phyloP scores from a whole-genome alignment of 2,888 invertebrate species.

The Drosophila testacea region DNA sequence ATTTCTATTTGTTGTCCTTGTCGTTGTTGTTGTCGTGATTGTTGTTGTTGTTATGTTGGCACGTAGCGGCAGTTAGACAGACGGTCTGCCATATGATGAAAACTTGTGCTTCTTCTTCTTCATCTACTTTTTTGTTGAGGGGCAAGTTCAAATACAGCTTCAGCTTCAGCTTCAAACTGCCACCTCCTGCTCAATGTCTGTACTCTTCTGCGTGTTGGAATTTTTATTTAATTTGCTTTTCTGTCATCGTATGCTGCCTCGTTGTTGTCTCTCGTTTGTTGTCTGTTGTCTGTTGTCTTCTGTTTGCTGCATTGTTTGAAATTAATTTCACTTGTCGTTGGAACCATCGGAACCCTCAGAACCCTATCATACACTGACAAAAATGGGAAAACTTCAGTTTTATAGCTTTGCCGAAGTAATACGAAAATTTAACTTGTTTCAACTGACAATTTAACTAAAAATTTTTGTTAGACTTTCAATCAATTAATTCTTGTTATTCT shows the following conservation, averaged over 20 bases:
- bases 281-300: constrained; percentile 63
- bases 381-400: not conserved
- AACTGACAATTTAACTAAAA: no score
- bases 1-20: constrained; percentile 7
- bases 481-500: no score
- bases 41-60: constrained; percentile 30
- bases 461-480: no score
- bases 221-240: constrained; percentile 76
- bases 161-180: constrained; percentile 14
- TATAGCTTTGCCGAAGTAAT: no score
- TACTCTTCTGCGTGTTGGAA: constrained; percentile 64
- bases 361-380: constrained; percentile 25
- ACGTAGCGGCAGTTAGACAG: constrained; percentile 59
- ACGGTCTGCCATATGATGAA: constrained; percentile 54
- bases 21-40: not conserved
- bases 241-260: constrained; percentile 54
- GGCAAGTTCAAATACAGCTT: constrained; percentile 25
- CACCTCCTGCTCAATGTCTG: constrained; percentile 38
- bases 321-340: constrained; percentile 79
- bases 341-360: constrained; percentile 38
- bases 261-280: constrained; percentile 10
- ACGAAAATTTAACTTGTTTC: no score
- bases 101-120: constrained; percentile 31
- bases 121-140: not conserved
- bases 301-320: constrained; percentile 78